phyloP scores from a whole-genome alignment of 2,888 invertebrate species.

The Prosopocoilus inquinatus region DNA sequence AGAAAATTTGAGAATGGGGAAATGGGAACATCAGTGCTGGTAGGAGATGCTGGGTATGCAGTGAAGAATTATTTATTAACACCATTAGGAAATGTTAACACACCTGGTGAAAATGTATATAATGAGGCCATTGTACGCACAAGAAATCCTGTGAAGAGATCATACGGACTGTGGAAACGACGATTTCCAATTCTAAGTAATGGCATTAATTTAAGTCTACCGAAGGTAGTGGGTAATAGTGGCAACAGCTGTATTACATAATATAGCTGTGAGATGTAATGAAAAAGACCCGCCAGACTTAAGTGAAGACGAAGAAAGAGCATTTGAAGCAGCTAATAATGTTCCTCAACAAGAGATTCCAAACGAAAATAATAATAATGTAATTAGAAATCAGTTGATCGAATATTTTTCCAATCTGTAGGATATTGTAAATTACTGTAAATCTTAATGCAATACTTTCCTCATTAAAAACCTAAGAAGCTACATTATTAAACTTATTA shows the following conservation, averaged over 20 bases:
- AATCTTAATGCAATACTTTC: too few relatives aligned
- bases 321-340: too few relatives aligned
- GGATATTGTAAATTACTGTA: too few relatives aligned
- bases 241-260: background rate
- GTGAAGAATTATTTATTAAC: background rate
- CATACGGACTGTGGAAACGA: background rate
- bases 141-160: background rate
- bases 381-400: too few relatives aligned
- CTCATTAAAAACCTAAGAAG: too few relatives aligned
- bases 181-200: background rate
- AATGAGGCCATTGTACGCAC: background rate
- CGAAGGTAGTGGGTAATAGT: background rate
- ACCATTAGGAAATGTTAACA: background rate
- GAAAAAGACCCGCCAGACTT: background rate
- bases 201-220: background rate
- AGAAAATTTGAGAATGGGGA: conserved; percentile 22
- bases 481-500: too few relatives aligned
- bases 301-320: too few relatives aligned
- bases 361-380: too few relatives aligned
- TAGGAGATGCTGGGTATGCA: conserved; percentile 25
- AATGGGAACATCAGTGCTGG: conserved; percentile 21
- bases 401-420: too few relatives aligned
- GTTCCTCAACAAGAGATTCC: too few relatives aligned
- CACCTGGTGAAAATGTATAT: background rate
- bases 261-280: background rate